Evolutionary conservation across 1,140 invertebrate genomes (phyloP).

Genomic region (Zaprionus ornatus): DNA sequence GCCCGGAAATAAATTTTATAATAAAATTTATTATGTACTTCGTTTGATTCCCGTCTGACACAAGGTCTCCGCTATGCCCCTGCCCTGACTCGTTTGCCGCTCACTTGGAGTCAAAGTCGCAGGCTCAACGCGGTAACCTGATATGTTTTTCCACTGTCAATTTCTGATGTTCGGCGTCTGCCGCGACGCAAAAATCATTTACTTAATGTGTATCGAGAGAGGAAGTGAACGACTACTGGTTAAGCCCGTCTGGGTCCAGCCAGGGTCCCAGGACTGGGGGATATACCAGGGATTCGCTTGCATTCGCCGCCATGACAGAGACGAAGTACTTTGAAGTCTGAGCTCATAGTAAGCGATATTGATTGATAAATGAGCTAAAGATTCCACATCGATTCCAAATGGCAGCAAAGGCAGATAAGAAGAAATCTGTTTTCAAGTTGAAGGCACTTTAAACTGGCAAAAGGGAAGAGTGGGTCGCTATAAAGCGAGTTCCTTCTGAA

Average conservation of each 20-base stretch:
- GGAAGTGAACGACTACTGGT: not conserved
- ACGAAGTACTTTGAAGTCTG: constrained; percentile 74
- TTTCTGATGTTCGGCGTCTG: constrained; percentile 56
- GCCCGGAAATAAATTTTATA: constrained; percentile 77
- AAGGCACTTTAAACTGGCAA: constrained; percentile 11
- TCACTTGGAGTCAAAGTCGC: constrained; percentile 31
- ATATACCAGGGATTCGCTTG: constrained; percentile 23
- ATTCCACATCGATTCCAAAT: constrained; percentile 14
- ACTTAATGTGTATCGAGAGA: constrained; percentile 64
- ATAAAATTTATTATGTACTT: constrained; percentile 81
- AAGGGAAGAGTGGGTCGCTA: not conserved
- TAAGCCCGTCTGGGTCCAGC: constrained; percentile 35
- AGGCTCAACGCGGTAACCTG: constrained; percentile 56
- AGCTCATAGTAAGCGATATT: constrained; percentile 65
- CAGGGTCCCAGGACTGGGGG: not conserved
- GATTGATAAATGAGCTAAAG: constrained; percentile 72
- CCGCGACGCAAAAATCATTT: constrained; percentile 72
- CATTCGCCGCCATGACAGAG: constrained; percentile 40
- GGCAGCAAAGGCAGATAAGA: not conserved
- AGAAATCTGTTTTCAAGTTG: not conserved
- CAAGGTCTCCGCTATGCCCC: constrained; percentile 21
- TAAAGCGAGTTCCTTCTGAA: not conserved
- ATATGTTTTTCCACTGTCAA: constrained; percentile 74
- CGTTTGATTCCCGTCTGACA: constrained; percentile 43
- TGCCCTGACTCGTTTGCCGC: constrained; percentile 50